phyloP scores from a whole-genome alignment of 2,888 invertebrate species.

The Dimorphilus gyrociliatus region DNA sequence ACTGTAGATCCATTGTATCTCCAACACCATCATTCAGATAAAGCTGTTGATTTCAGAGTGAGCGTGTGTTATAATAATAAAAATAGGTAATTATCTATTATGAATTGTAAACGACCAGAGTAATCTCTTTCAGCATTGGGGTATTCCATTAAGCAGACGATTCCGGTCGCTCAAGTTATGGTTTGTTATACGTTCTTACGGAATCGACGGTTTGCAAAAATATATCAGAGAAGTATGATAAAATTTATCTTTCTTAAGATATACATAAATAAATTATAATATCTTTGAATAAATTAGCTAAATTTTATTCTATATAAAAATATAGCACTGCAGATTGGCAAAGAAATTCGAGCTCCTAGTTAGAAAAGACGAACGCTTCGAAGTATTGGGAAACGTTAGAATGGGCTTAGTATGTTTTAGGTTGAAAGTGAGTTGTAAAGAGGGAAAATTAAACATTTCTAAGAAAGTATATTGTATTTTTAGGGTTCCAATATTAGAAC shows the following conservation, averaged over 20 bases:
- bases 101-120: not conserved
- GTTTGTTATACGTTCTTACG: conserved; percentile 88
- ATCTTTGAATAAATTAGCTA: not conserved
- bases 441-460: not conserved
- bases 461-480: conserved; percentile 13
- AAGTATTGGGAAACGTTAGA: conserved; percentile 70
- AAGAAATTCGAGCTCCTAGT: conserved; percentile 71
- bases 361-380: conserved; percentile 63
- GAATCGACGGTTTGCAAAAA: conserved; percentile 75
- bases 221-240: conserved; percentile 59
- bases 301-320: conserved; percentile 1
- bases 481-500: conserved; percentile 56
- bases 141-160: conserved; percentile 79
- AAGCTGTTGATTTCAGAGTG: conserved; percentile 13
- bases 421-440: conserved; percentile 47
- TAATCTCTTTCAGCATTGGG: conserved; percentile 60
- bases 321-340: conserved; percentile 64
- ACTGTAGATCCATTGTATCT: conserved; percentile 95
- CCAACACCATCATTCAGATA: conserved; percentile 69
- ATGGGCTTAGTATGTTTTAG: conserved; percentile 81
- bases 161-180: conserved; percentile 90
- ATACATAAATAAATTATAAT: conserved; percentile 3
- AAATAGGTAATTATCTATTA: not conserved
- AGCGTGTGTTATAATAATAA: conserved; percentile 4
- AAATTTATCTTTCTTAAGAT: conserved; percentile 1